A percentile compares a stretch with the other conserved stretches of the same genome.
phyloP scores from a whole-genome alignment of 2,888 invertebrate genomes.

The Odontocolon sp. region DNA sequence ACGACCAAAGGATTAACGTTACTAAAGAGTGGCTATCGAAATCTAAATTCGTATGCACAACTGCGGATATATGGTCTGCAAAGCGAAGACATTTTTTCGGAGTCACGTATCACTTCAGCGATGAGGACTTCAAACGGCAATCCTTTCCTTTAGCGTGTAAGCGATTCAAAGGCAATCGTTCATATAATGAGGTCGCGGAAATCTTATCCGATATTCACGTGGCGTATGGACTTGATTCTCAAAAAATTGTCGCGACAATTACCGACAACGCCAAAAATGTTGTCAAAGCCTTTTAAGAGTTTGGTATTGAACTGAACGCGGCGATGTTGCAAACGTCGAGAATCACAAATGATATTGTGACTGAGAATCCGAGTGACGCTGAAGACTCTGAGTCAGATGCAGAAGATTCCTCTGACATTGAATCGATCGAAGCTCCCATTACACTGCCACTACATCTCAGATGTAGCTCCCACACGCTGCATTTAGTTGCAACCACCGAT shows the following conservation, averaged over 20 bases:
- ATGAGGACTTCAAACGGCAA: not conserved
- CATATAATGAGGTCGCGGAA: not conserved
- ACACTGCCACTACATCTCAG: constrained; percentile 30
- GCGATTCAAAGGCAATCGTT: not conserved
- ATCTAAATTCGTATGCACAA: too few relatives aligned
- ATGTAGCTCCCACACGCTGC: constrained; percentile 36
- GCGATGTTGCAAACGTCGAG: constrained; percentile 1
- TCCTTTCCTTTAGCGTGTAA: not conserved
- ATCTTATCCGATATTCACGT: constrained; percentile 22
- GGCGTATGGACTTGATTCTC: not conserved
- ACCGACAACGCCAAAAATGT: constrained; percentile 42
- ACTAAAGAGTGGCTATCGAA: too few relatives aligned
- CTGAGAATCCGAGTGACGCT: not conserved
- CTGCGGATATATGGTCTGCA: too few relatives aligned
- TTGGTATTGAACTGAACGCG: constrained; percentile 16
- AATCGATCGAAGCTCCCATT: not conserved
- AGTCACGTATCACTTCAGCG: too few relatives aligned
- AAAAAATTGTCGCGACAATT: constrained; percentile 33
- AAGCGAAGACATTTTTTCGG: not conserved
- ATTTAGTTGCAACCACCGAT: constrained; percentile 29
- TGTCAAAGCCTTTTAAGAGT: constrained; percentile 35
- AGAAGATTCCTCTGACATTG: not conserved
- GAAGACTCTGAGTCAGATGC: not conserved
- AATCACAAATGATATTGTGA: not conserved
- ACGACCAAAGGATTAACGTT: not conserved